phyloP scores from a whole-genome alignment of 92 coral and sea anemone species.

The Epizoanthus rinbou region DNA sequence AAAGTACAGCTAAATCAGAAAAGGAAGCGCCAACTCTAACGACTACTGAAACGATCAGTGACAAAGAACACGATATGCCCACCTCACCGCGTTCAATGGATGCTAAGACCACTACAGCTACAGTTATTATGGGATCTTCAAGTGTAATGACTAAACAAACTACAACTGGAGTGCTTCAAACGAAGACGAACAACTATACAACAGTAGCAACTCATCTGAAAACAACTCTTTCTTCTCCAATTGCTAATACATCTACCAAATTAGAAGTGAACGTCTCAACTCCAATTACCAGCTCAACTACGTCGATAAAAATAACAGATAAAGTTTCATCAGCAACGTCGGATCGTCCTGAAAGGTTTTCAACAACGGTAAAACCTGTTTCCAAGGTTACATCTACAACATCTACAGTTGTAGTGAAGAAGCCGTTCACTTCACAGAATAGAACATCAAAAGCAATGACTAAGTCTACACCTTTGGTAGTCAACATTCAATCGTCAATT shows the following conservation, averaged over 20 bases:
- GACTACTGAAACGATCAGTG: background rate
- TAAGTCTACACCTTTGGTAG: background rate
- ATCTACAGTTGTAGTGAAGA: background rate
- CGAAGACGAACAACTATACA: too few relatives aligned
- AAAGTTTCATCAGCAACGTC: background rate
- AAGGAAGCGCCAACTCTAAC: background rate
- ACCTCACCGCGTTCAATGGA: background rate
- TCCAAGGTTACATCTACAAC: background rate
- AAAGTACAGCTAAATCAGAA: background rate
- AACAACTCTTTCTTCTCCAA: background rate
- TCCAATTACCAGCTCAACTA: too few relatives aligned
- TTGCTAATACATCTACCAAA: background rate
- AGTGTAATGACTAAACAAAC: too few relatives aligned
- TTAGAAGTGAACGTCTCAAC: background rate
- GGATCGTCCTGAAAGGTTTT: too few relatives aligned
- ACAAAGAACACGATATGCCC: background rate
- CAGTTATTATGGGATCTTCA: background rate
- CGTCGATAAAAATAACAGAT: background rate
- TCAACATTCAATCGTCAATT: slow-evolving; percentile 3
- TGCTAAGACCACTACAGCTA: background rate
- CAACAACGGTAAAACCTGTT: background rate
- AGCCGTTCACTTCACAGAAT: background rate
- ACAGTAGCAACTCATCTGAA: background rate
- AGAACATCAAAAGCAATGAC: slow-evolving; percentile 22
- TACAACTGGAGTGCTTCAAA: too few relatives aligned